phyloP scores from a whole-genome alignment of 1,140 invertebrate genomes.

The Drosophila triauraria region DNA sequence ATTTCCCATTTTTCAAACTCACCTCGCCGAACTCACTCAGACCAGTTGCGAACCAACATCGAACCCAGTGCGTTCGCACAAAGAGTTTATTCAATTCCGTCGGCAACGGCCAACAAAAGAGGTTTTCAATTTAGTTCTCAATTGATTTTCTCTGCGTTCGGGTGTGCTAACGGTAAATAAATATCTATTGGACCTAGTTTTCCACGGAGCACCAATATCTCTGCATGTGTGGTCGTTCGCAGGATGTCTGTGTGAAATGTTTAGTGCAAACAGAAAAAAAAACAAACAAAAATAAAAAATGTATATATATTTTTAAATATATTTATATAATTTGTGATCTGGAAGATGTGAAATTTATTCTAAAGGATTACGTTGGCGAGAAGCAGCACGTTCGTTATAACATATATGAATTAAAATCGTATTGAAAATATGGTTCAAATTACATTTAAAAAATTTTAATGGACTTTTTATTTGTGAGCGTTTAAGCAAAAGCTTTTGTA shows the following conservation, averaged over 20 bases:
- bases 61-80: neutral
- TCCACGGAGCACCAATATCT: neutral
- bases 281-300: slow-evolving; percentile 15
- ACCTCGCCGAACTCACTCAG: neutral
- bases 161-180: slow-evolving; percentile 61
- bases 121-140: slow-evolving; percentile 38
- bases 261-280: slow-evolving; percentile 18
- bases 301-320: neutral
- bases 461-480: too few species aligned
- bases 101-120: neutral
- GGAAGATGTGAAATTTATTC: neutral
- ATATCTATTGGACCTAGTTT: slow-evolving; percentile 9
- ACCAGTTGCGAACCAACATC: neutral
- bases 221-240: neutral
- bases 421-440: too few species aligned
- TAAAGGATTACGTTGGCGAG: neutral
- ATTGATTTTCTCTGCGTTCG: slow-evolving; percentile 63
- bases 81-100: neutral
- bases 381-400: neutral
- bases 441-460: too few species aligned
- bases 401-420: neutral
- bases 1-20: neutral
- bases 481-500: too few species aligned
- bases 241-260: slow-evolving; percentile 11
- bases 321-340: neutral